phyloP scores from a whole-genome alignment of 2,888 invertebrate genomes.

The Torymus auratus region DNA sequence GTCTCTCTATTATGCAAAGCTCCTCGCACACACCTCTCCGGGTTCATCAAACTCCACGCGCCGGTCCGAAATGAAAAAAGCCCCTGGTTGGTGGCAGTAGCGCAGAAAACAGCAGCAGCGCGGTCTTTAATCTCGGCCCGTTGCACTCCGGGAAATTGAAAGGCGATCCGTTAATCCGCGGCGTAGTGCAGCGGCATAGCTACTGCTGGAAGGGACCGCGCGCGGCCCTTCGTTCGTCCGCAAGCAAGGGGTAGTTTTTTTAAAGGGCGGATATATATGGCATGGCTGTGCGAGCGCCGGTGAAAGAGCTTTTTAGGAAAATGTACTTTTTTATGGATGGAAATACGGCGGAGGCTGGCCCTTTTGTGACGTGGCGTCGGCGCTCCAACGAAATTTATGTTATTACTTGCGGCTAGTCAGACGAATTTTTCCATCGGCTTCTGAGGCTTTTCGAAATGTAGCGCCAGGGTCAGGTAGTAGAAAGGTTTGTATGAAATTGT shows the following conservation, averaged over 20 bases:
- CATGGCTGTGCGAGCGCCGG: conserved; percentile 12
- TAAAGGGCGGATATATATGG: no score
- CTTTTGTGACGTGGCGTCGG: no score
- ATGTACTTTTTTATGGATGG: conserved; percentile 2
- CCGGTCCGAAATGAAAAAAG: conserved; percentile 46
- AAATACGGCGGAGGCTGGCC: no score
- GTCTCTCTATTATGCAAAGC: conserved; percentile 47
- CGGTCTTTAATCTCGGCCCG: conserved; percentile 55
- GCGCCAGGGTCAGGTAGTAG: no score
- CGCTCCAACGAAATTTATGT: no score
- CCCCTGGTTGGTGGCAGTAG: background rate
- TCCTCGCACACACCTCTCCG: conserved; percentile 6
- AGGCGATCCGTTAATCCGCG: conserved; percentile 62
- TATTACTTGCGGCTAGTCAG: no score
- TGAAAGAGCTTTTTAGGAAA: background rate
- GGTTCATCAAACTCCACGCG: conserved; percentile 47
- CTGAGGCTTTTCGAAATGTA: background rate
- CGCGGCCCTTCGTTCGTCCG: no score
- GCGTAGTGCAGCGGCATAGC: no score
- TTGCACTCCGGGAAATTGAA: conserved; percentile 62
- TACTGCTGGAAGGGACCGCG: no score
- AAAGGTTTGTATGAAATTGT: no score
- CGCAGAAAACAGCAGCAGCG: conserved; percentile 34
- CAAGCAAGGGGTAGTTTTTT: no score
- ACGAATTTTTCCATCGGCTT: no score